phyloP scores from a whole-genome alignment of 1,140 invertebrate genomes.

The Orchesella cincta region DNA sequence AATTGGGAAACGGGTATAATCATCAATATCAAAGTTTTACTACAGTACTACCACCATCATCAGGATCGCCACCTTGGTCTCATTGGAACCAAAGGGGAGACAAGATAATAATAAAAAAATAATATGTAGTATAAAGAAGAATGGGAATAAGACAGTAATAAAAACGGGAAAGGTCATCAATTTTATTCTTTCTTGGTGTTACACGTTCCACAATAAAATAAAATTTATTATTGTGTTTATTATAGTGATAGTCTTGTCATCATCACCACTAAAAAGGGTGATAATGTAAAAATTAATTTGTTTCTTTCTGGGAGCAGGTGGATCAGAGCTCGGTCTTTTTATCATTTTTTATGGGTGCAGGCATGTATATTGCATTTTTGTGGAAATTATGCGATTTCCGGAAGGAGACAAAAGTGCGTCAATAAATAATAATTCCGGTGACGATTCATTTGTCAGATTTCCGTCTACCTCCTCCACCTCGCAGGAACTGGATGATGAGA shows the following conservation, averaged over 20 bases:
- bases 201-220: not conserved
- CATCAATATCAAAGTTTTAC: too few species aligned
- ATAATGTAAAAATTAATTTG: not conserved
- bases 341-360: too few species aligned
- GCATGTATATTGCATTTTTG: not conserved
- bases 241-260: not conserved
- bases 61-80: too few species aligned
- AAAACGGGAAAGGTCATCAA: not conserved
- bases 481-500: not conserved
- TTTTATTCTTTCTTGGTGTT: not conserved
- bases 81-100: too few species aligned
- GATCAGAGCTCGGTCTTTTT: not conserved
- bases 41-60: too few species aligned
- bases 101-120: too few species aligned
- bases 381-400: slow-evolving; percentile 6
- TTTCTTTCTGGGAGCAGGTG: not conserved
- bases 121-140: too few species aligned
- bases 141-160: not conserved
- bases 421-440: not conserved
- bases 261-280: not conserved
- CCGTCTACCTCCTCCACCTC: not conserved
- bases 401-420: not conserved
- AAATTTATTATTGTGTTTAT: slow-evolving; percentile 3
- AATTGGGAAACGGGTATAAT: too few species aligned
- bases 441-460: not conserved